Evolutionary conservation across 2,113 vertebrate genomes (phyloP), one percentile per base, ranked within the genome.

Genomic region (Polypterus bichir): DNA sequence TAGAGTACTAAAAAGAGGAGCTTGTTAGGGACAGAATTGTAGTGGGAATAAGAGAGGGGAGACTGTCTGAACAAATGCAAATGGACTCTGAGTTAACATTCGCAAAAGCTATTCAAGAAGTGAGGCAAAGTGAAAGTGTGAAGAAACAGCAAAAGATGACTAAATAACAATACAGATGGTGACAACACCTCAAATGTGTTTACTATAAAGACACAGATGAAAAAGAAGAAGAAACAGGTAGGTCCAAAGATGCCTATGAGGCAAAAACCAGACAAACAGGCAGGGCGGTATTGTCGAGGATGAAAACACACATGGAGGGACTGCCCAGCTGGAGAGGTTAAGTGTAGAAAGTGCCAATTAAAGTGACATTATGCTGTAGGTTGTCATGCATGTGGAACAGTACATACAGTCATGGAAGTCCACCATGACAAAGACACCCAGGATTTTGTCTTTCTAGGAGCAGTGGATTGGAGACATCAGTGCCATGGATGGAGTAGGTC

Each of bases 91-190:
- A 62, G 2, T 51, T 66, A 7, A 65, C 58, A 0, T 9, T 64
- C 5, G 59, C n/a, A 7, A 71, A 56, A 27, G 62, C 67, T 2
- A 71, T 64, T n/a, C 59, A 62, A 48, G 55, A 59, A 58, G 61
- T 63, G 9, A 10, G 51, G 48, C 59, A 62, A 45, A 60, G 51
- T 59, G 49, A 72, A 27, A 62, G 51, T 47, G 62, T 67, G 4
- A 67, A 63, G 52, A 69, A 58, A 54, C 65, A 68, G 54, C 71
- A 66, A 49, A 44, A 44, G 10, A 44, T 59, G 27, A 5, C 5
- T 59, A 7, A 4, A 8, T 7, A 9, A 3, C 2, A 46, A 46
- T 46, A 46, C 44, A 59, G 1, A 8, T 46, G 44, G 47, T 5
- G 57, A 59, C 7, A 27, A 27, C 27, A 45, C 57, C 4, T 9